Percentiles rank a stretch among this genome's conserved stretches.
phyloP scores from a whole-genome alignment of 2,888 invertebrate species.

The Eupithecia subfuscata region DNA sequence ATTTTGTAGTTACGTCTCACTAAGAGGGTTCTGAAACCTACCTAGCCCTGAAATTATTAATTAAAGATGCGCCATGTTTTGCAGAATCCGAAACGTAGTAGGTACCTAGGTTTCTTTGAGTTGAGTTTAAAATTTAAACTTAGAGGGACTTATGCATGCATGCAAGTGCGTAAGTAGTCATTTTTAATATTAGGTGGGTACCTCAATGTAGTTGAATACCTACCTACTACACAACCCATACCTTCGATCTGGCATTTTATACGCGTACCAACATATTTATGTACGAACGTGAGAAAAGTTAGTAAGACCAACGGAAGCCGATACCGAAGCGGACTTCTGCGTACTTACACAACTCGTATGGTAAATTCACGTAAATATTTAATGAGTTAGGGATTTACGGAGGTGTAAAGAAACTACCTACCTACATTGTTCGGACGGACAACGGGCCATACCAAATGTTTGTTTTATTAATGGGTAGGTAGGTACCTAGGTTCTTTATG shows the following conservation, averaged over 20 bases:
- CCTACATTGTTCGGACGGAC: slow-evolving; percentile 56
- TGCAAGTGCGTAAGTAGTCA: too few relatives aligned
- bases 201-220: background rate
- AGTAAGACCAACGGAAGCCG: slow-evolving; percentile 23
- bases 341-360: slow-evolving; percentile 45
- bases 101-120: too few relatives aligned
- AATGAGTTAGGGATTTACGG: slow-evolving; percentile 55
- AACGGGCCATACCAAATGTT: slow-evolving; percentile 44
- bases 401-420: slow-evolving; percentile 60
- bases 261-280: slow-evolving; percentile 21
- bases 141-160: too few relatives aligned
- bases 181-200: too few relatives aligned
- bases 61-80: too few relatives aligned
- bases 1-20: too few relatives aligned
- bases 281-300: slow-evolving; percentile 31
- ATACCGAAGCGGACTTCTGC: slow-evolving; percentile 24
- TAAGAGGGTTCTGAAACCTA: too few relatives aligned
- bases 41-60: too few relatives aligned
- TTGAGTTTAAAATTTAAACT: too few relatives aligned
- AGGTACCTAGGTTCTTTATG: background rate
- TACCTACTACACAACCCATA: background rate
- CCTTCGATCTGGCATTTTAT: slow-evolving; percentile 10
- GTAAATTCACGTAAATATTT: slow-evolving; percentile 51
- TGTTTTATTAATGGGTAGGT: slow-evolving; percentile 59
- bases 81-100: too few relatives aligned